Evolutionary conservation across 2,888 invertebrate genomes (phyloP).

Genomic region (Agrilus mali): DNA sequence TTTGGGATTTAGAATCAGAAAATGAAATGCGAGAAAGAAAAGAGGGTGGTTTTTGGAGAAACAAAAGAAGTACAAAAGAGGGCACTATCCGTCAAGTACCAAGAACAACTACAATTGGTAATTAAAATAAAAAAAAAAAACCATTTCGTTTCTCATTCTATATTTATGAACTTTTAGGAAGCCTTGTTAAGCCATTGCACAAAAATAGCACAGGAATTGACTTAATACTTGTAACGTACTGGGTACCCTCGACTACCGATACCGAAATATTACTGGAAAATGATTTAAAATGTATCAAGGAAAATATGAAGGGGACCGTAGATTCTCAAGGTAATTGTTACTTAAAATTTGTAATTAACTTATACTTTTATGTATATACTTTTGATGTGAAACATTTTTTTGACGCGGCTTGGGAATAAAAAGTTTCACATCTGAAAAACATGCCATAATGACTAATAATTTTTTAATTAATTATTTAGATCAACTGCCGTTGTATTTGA

Average conservation of each 20-base stretch:
- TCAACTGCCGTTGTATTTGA: slow-evolving; percentile 20
- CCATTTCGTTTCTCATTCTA: neutral
- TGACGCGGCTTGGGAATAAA: too few species aligned
- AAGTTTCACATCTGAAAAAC: too few species aligned
- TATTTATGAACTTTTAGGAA: slow-evolving; percentile 19
- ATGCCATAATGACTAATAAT: too few species aligned
- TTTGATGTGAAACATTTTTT: too few species aligned
- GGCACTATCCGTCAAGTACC: slow-evolving; percentile 15
- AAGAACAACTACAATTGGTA: slow-evolving; percentile 32
- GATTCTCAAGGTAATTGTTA: slow-evolving; percentile 20
- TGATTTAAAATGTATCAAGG: slow-evolving; percentile 52
- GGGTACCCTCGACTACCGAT: slow-evolving; percentile 51
- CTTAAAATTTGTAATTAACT: too few species aligned
- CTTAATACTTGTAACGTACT: slow-evolving; percentile 61
- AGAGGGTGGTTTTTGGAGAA: slow-evolving; percentile 27
- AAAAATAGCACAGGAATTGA: slow-evolving; percentile 38
- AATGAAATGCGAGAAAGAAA: slow-evolving; percentile 36
- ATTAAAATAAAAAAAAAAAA: slow-evolving; percentile 7
- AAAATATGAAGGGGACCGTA: slow-evolving; percentile 25
- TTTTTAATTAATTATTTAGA: slow-evolving; percentile 14
- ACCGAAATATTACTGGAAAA: slow-evolving; percentile 43
- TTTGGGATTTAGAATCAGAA: slow-evolving; percentile 46
- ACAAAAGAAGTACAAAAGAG: slow-evolving; percentile 20
- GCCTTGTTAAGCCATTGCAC: slow-evolving; percentile 23
- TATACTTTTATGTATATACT: too few species aligned